These are phyloP conservation scores for Hydrochoerus hydrochaeris DNA, from an alignment of 2,113 vertebrate species.

Conservation along the genomic window DNA sequence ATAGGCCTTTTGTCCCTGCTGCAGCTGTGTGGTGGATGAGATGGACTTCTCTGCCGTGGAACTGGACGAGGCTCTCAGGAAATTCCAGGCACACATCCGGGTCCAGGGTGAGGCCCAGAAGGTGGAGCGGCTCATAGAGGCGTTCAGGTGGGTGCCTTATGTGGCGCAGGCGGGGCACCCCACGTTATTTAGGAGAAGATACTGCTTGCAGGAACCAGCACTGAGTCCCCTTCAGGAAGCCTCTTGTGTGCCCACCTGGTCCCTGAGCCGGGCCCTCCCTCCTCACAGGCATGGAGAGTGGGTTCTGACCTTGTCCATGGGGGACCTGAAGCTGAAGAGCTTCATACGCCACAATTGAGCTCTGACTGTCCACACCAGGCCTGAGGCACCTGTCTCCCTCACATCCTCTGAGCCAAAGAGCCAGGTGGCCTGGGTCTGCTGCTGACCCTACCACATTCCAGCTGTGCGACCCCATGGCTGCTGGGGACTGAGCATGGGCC, in stretches of 20 bases:
- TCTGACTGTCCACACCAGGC: too few species aligned
- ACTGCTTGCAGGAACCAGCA: not conserved
- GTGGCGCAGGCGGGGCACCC: not conserved
- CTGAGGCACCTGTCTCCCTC: not conserved
- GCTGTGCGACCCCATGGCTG: not conserved
- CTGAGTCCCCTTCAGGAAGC: not conserved
- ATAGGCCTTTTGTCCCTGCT: constrained; percentile 68
- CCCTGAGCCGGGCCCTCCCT: not conserved
- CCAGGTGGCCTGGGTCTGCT: not conserved
- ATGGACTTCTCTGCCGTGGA: constrained; percentile 99
- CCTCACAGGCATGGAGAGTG: not conserved
- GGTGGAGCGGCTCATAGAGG: constrained; percentile 99
- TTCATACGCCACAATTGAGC: not conserved
- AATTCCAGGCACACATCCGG: constrained; percentile 98
- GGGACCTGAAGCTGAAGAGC: not conserved
- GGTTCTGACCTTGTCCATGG: not conserved
- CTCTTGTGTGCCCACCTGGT: too few species aligned
- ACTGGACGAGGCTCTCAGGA: constrained; percentile 96
- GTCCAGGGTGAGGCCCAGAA: constrained; percentile 99
- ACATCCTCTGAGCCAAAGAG: not conserved
- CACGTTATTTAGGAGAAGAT: not conserved
- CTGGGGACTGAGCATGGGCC: too few species aligned
- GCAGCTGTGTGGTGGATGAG: constrained; percentile 98
- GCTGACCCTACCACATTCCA: accelerated
- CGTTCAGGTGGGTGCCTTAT: constrained; percentile 92